Conservation (phyloP, 2,797 vertebrate genomes). For the Alosa sapidissima region DNA sequence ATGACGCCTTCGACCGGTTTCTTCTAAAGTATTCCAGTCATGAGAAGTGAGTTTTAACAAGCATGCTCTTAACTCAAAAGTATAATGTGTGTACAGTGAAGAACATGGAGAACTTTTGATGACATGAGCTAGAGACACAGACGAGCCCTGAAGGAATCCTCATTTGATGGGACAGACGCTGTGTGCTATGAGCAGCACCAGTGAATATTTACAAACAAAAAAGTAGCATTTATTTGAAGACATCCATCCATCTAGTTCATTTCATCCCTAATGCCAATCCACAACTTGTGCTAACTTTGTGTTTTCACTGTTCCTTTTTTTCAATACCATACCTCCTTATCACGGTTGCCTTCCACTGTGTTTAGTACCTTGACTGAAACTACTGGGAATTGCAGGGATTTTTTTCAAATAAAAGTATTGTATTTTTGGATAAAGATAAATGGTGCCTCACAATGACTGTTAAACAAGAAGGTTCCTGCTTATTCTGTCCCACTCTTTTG, state of each 20-base stretch:
- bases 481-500: not conserved
- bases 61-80: not conserved
- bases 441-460: slow-evolving; percentile 1
- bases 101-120: not conserved
- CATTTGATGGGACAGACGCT: not conserved
- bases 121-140: not conserved
- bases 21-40: slow-evolving; percentile 83
- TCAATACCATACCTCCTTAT: slow-evolving; percentile 15
- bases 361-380: not conserved
- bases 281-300: not conserved
- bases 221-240: slow-evolving; percentile 25
- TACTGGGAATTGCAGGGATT: not conserved
- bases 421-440: slow-evolving; percentile 16
- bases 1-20: slow-evolving; percentile 92
- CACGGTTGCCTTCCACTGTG: slow-evolving; percentile 37
- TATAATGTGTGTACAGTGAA: slow-evolving; percentile 1
- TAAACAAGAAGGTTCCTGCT: slow-evolving; percentile 11
- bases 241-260: not conserved
- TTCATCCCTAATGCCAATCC: not conserved
- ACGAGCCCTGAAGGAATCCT: slow-evolving; percentile 18
- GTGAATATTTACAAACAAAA: slow-evolving; percentile 4
- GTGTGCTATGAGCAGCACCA: slow-evolving; percentile 31
- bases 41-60: slow-evolving; percentile 46
- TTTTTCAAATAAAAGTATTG: not conserved
- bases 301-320: not conserved